Base-by-base conservation (phyloP, 2,888 invertebrate species). In the Drosophila anceps region DNA sequence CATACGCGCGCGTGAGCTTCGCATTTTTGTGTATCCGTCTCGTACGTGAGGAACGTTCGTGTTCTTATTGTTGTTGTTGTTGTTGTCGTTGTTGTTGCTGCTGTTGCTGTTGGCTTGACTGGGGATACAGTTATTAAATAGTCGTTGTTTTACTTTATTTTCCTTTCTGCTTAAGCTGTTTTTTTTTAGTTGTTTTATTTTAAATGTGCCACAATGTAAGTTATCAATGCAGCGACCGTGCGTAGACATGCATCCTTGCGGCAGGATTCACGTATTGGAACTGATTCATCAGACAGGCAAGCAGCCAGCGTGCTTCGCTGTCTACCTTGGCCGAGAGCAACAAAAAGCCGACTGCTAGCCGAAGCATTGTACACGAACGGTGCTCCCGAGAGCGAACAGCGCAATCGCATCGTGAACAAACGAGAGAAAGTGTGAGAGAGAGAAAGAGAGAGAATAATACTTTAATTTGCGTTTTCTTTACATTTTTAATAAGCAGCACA, bases 201-300 rank as follows among this genome's bases (percentile, higher is more conserved):
- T 71, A 79, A 87, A 84, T 85, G 80, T 82, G 82, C 41, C 80
- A 87, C 84, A 89, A 67, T 88, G 79, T 76, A 57, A 62, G 78
- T 58, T 53, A 53, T 58, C 46, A 76, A 70, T 58, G 64, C 33
- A 50, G 27, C 59, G 41, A 57, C 64, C 51, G 59, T 58, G 73
- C 80, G 83, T 69, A 74, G 61, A 83, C 88, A 76, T 82, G 82
- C 90, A 91, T 89, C 89, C 91, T 91, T 64, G 76, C 89, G 76
- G 74, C 74, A 84, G 83, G 90, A 90, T 91, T 86, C 84, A 79
- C 89, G 71, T 83, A 81, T 91, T 91, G 80, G 79, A 90, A 89
- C 89, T 89, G 89, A 91, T 81, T 86, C 79, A 75, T 77, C 69
- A 77, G 31, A 18, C 39, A 39, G 41, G 18, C 43, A 33, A 43